Evolutionary conservation across 2,113 vertebrate genomes (phyloP).

Genomic region (Vulpes lagopus): DNA sequence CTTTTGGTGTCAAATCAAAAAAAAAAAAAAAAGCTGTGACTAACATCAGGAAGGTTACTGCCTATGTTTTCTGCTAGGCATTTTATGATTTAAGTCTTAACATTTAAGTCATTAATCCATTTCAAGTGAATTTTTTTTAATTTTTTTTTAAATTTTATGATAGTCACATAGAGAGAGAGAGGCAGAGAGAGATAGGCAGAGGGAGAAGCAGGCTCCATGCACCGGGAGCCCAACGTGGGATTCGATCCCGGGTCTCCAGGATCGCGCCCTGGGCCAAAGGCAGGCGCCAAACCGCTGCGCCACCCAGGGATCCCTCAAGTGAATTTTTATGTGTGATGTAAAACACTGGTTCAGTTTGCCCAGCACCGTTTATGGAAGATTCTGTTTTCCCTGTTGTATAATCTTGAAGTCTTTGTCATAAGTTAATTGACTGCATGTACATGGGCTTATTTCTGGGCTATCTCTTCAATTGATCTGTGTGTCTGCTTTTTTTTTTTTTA

Average conservation of each 20-base stretch:
- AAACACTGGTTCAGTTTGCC: not conserved
- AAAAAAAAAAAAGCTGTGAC: not conserved
- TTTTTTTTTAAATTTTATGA: too few relatives aligned
- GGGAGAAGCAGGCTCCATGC: too few relatives aligned
- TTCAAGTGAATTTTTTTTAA: not conserved
- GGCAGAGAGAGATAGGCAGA: too few relatives aligned
- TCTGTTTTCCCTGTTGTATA: not conserved
- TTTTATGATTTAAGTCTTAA: not conserved
- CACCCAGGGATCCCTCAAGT: not conserved
- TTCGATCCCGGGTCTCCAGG: too few relatives aligned
- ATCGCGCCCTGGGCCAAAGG: too few relatives aligned
- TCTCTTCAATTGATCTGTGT: not conserved
- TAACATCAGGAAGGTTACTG: not conserved
- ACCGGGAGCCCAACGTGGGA: too few relatives aligned
- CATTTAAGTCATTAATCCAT: not conserved
- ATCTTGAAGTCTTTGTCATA: not conserved
- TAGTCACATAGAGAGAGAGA: too few relatives aligned
- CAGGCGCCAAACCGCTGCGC: too few relatives aligned
- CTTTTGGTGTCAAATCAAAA: not conserved
- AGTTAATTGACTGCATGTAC: not conserved
- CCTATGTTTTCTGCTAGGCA: not conserved
- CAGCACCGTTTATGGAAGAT: not conserved
- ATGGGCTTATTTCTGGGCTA: not conserved
- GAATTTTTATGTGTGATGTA: not conserved
- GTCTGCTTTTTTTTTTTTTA: not conserved